These are phyloP conservation scores for Nemapogon koenigi DNA, from an alignment of 2,888 invertebrate species.

Conservation along the genomic window DNA sequence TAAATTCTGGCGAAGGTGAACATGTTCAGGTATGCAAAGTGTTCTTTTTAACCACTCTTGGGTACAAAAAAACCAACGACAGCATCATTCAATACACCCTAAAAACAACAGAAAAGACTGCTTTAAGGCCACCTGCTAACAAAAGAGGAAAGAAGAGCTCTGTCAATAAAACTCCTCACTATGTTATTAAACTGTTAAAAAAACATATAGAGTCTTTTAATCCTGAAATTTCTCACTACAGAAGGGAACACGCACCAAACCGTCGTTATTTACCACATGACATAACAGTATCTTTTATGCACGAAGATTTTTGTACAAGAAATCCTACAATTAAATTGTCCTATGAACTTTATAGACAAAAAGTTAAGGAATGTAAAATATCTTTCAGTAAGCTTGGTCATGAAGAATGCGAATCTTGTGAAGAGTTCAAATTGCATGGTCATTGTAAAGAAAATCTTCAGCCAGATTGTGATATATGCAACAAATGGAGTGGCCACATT, in stretches of 20 bases:
- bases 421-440: constrained; percentile 14
- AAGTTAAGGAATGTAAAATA: constrained; percentile 13
- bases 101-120: neutral
- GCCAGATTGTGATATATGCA: constrained; percentile 13
- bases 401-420: constrained; percentile 16
- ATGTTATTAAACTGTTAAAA: neutral
- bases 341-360: constrained; percentile 13
- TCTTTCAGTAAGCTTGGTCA: constrained; percentile 15
- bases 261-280: constrained; percentile 13
- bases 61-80: neutral
- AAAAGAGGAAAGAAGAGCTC: neutral
- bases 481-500: constrained; percentile 11
- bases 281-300: constrained; percentile 10
- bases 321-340: constrained; percentile 12
- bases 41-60: neutral
- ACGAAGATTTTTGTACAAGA: constrained; percentile 13
- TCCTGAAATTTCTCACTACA: neutral
- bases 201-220: neutral
- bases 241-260: constrained; percentile 4
- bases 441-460: constrained; percentile 11
- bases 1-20: too few relatives aligned
- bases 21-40: too few relatives aligned
- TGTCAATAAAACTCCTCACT: neutral
- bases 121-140: neutral
- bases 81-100: neutral